Base-by-base conservation (phyloP, 2,797 vertebrate species). In the Lutjanus argentimaculatus region DNA sequence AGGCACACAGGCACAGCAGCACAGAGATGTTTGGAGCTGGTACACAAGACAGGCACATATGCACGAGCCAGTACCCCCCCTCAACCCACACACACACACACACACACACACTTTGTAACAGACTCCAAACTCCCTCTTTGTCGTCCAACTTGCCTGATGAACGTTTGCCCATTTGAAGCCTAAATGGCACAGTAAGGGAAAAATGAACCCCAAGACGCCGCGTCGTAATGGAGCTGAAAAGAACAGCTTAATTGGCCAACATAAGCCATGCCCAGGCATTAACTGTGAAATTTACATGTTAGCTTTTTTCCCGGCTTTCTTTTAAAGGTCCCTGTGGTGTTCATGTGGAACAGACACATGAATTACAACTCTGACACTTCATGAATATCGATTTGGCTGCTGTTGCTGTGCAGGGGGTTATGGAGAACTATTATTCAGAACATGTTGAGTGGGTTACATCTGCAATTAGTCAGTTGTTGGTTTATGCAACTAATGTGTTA, bases 341-440 rank as follows among this genome's bases (percentile, higher is more conserved):
- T 68, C 22, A 74, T 86, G 92, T 77, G 72, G 83, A 89, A 83
- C 88, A 68, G 83, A 84, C 85, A 84, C 59, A 55, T 78, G 87
- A 91, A 91, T 89, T 86, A 78, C n/a, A 53, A 85, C 79, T 84
- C 85, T 93, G 82, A 85, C 81, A 81, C 68, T 75, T 83, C 51
- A n/a, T 83, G 72, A 90, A 86, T 88, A 91, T 89, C 89, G 76
- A 86, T 90, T 90, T 93, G 84, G 84, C 81, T 85, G 78, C 71
- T 80, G 75, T 79, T 83, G 74, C 85, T 46, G 16, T 56, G 69
- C 80, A 69, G 79, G 74, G 21, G 76, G 67, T 77, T 82, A 69
- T 72, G 63, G 68, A 72, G 88, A 89, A 83, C 74, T n/a, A 67
- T 82, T 75, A 87, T 92, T 89, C 67, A 84, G 81, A 90, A 83